Base-by-base conservation (phyloP, 2,113 vertebrate species). In the Grantiella picta region DNA sequence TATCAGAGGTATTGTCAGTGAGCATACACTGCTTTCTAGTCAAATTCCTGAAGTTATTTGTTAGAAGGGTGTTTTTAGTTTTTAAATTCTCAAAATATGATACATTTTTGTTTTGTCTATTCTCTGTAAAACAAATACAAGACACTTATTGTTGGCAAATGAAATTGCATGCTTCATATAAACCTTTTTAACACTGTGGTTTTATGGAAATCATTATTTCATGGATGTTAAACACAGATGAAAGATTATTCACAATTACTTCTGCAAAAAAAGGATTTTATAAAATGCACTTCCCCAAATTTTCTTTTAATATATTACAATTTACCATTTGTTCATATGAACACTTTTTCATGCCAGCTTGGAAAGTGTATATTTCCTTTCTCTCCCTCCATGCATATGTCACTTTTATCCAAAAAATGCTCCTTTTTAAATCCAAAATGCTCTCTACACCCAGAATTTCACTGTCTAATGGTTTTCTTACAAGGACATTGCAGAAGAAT, bases 141-240 rank as follows among this genome's bases (percentile, higher is more conserved):
- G 91, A 79, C 24, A 94, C 87, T 96, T 97, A 95, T 23, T 50
- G 86, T 92, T 94, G 90, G 72, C 80, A 94, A 97, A 97, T 96
- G 94, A 96, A 97, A 96, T 97, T 97, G 90, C 61, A 59, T 95
- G 93, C 68, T 96, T 86, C 57, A 60, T 92, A 95, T 96, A 96
- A 97, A 96, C 87, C 80, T 97, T 97, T 97, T 95, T 96, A 96
- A 96, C 94, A 91, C 82, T 92, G 44, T 94, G 59, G 82, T 97
- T 97, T 96, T 95, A 85, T 95, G 94, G 82, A 97, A 98, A 97
- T 97, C 76, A 95, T 95, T 98, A 94, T 97, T 94, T 95, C 66
- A 80, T 85, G 95, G 91, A 68, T 96, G 65, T 96, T 97, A 97
- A 98, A 96, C 95, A 95, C 49, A 96, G 93, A 95, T 82, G 96